A percentile compares a stretch with the other conserved stretches of the same genome.
phyloP scores from a whole-genome alignment of 2,888 invertebrate genomes.

The Galerucella nymphaeae region DNA sequence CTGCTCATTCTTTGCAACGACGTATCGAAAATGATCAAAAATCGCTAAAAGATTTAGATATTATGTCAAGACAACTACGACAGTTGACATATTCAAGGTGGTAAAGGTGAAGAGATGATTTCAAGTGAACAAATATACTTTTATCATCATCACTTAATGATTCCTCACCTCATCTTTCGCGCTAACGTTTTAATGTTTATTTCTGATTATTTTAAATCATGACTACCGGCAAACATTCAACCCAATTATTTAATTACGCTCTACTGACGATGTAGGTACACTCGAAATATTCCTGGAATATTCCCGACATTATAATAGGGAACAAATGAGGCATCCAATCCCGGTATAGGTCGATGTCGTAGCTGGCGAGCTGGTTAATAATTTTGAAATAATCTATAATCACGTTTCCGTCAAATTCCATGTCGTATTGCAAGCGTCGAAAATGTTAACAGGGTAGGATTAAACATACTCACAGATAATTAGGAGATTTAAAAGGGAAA shows the following conservation, averaged over 20 bases:
- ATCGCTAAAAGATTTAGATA: slow-evolving; percentile 4
- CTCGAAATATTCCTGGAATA: slow-evolving; percentile 14
- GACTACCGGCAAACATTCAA: not conserved
- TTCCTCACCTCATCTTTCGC: not conserved
- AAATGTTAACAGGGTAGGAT: not conserved
- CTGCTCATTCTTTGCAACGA: slow-evolving; percentile 1
- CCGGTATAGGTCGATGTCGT: slow-evolving; percentile 18
- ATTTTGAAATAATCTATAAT: slow-evolving; percentile 12
- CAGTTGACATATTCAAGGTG: not conserved
- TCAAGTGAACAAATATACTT: too few relatives aligned
- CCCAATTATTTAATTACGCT: slow-evolving; percentile 6
- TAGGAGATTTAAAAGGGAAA: not conserved
- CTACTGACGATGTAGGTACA: not conserved
- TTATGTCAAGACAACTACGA: not conserved
- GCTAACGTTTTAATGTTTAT: not conserved
- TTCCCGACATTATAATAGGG: slow-evolving; percentile 9
- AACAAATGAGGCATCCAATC: slow-evolving; percentile 29
- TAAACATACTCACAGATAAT: not conserved
- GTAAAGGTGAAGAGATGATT: too few relatives aligned
- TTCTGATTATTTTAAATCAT: not conserved
- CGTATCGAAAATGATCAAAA: slow-evolving; percentile 7
- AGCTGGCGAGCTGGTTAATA: slow-evolving; percentile 15
- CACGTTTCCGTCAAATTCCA: slow-evolving; percentile 25
- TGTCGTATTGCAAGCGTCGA: not conserved
- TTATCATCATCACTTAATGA: not conserved